These are phyloP conservation scores for Platerodrilus igneus DNA, from an alignment of 2,888 invertebrate genomes.

Conservation along the genomic window DNA sequence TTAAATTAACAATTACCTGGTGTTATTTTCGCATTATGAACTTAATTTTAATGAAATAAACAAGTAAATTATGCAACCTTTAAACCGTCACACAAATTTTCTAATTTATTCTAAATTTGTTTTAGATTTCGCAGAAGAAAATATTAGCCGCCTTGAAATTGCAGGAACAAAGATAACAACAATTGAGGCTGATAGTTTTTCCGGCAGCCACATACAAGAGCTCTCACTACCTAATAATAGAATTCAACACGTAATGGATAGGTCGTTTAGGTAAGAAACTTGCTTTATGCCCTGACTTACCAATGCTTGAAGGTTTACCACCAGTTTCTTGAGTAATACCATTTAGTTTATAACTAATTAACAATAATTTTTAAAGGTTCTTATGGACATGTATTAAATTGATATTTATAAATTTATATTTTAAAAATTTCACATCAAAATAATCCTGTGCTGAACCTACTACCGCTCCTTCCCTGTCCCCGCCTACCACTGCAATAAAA, in stretches of 20 bases:
- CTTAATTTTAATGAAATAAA: background rate
- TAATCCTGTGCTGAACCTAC: too few relatives aligned
- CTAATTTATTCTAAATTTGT: conserved; percentile 33
- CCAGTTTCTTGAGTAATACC: too few relatives aligned
- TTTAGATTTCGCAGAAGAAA: conserved; percentile 75
- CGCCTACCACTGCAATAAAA: too few relatives aligned
- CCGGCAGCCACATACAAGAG: conserved; percentile 71
- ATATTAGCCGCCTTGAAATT: conserved; percentile 77
- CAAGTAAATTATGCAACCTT: background rate
- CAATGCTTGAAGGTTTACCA: too few relatives aligned
- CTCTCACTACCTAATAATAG: conserved; percentile 79
- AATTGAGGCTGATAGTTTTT: conserved; percentile 75
- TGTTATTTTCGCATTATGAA: background rate
- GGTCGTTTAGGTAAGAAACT: conserved; percentile 69
- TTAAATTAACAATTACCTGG: too few relatives aligned
- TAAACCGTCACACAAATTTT: conserved; percentile 6
- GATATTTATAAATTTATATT: too few relatives aligned
- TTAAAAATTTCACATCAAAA: too few relatives aligned
- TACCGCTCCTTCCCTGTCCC: too few relatives aligned
- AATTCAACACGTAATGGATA: conserved; percentile 72
- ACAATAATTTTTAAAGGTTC: too few relatives aligned
- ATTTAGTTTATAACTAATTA: too few relatives aligned
- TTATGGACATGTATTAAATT: too few relatives aligned
- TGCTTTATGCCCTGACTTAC: conserved; percentile 15
- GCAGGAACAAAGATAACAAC: conserved; percentile 75